Base-by-base conservation (phyloP, 1,140 invertebrate genomes). In the Drosophila watanabei region DNA sequence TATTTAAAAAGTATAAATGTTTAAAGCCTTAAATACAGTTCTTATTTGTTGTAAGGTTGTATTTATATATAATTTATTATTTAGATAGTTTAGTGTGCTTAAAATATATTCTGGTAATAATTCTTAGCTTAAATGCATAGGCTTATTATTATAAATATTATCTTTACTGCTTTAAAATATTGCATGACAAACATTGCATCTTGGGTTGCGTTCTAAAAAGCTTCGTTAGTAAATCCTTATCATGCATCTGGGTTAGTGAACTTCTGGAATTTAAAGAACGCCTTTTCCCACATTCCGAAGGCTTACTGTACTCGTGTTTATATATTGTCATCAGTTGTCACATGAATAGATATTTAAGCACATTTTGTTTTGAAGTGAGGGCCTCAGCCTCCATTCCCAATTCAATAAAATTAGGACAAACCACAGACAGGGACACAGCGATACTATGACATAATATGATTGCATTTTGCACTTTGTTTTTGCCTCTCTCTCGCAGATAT, bases 371-470 rank as follows among this genome's bases (percentile, higher is more conserved):
- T 37, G 14, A 70, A 69, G 18, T 68, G 35, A 14, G 14, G 24
- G 33, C 35, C 32, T 37, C 61, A 66, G 28, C 35, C 45, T 33
- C 18, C 33, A 5, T 16, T 28, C 35, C 10, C 33, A 18, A 20
- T 63, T 30, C 33, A 37, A 49, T 62, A 41, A 75, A 75, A 63
- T 41, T 64, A 13, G 49, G 70, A 39, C 70, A 63, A 64, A 20
- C 28, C 20, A 18, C 16, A 46, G 39, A 48, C 28, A 41, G 48
- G 35, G 69, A 46, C 24, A 39, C 18, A 16, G 28, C 33, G 2
- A 48, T 37, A 41, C 41, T 20, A 48, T 75, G 72, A 75, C 59
- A 75, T 75, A 75, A 75, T 75, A 75, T 75, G 35, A 75, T 49
- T 75, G 70, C 70, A 75, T 64, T 63, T 54, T 77, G 46, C 54